Evolutionary conservation across 2,888 invertebrate species (phyloP).

Genomic region (Ypsolopha scabrella): DNA sequence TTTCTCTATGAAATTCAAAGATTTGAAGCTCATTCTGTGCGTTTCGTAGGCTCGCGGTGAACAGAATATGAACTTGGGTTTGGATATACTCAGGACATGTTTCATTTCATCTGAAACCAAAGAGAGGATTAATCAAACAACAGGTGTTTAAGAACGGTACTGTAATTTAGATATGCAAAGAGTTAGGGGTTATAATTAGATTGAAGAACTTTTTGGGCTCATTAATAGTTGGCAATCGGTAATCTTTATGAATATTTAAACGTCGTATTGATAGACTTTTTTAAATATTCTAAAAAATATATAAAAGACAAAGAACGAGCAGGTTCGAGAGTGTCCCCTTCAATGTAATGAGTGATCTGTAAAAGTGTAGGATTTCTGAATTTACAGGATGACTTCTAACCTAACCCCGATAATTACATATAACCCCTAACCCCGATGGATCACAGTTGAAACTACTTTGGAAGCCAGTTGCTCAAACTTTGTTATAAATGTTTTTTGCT

Average conservation of each 20-base stretch:
- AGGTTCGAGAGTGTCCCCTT: no score
- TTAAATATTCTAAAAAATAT: not conserved
- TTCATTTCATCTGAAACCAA: conserved; percentile 39
- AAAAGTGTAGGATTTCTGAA: no score
- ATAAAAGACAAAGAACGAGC: no score
- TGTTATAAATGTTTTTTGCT: no score
- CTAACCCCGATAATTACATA: no score
- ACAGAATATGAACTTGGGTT: conserved; percentile 37
- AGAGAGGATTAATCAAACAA: not conserved
- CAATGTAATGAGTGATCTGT: no score
- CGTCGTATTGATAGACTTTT: not conserved
- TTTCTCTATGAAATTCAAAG: conserved; percentile 22
- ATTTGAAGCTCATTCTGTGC: conserved; percentile 23
- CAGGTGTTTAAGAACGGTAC: not conserved
- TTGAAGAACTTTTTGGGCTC: no score
- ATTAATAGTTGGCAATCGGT: not conserved
- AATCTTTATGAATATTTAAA: not conserved
- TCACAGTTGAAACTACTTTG: no score
- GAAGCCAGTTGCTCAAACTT: no score
- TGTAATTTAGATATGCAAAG: not conserved
- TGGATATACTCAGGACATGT: conserved; percentile 35
- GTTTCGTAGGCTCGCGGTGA: conserved; percentile 31
- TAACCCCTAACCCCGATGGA: no score
- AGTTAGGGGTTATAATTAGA: not conserved
- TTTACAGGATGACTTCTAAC: no score